phyloP scores from a whole-genome alignment of 2,797 vertebrate species.

The Ambastaia sidthimunki region DNA sequence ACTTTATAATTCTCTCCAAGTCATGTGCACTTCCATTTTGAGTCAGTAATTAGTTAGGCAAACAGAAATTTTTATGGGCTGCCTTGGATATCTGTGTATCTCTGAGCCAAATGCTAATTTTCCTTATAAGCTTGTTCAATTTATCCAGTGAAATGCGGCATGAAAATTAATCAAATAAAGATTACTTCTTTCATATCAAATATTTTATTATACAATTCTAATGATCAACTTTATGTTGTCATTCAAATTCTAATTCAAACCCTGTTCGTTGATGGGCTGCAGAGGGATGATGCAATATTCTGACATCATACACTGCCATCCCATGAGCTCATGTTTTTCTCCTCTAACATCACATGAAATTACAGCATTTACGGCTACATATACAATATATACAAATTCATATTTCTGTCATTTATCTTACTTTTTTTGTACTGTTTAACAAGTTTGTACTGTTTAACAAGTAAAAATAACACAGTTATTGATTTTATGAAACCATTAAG shows the following conservation, averaged over 20 bases:
- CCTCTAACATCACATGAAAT: too few relatives aligned
- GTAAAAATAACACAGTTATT: too few relatives aligned
- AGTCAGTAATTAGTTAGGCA: neutral
- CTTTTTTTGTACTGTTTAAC: too few relatives aligned
- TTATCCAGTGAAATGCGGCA: constrained; percentile 9
- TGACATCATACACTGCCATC: too few relatives aligned
- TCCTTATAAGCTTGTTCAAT: constrained; percentile 22
- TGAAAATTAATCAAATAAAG: constrained; percentile 1
- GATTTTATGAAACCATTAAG: too few relatives aligned
- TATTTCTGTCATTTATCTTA: too few relatives aligned
- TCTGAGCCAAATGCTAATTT: constrained; percentile 25
- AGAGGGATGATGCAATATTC: neutral
- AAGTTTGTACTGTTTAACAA: too few relatives aligned
- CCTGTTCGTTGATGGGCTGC: neutral
- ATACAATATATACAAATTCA: too few relatives aligned
- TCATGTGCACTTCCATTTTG: neutral
- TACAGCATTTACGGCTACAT: too few relatives aligned
- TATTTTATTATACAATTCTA: constrained; percentile 14
- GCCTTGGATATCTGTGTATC: constrained; percentile 19
- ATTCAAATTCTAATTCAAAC: neutral
- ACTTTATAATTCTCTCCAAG: neutral
- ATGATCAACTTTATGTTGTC: constrained; percentile 1
- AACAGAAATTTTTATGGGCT: neutral
- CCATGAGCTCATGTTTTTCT: too few relatives aligned
- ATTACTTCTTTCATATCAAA: neutral